Base-by-base conservation (phyloP, 2,797 vertebrate genomes). In the Parotocinclus haroldoi region DNA sequence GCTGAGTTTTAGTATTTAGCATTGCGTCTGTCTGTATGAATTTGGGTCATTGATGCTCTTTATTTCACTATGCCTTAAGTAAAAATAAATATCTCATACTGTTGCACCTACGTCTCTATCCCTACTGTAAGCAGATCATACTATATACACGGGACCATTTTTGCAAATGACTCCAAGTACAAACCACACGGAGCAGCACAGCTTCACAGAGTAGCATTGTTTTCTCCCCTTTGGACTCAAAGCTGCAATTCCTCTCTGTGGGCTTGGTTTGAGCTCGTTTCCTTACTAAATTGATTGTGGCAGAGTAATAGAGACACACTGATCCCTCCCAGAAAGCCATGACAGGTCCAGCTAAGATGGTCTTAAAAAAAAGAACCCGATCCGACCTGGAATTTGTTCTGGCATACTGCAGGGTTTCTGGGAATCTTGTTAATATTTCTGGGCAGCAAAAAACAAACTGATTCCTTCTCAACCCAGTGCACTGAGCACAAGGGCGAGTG, bases 401-500 rank as follows among this genome's bases (percentile, higher is more conserved):
- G 78, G 81, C 73, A 80, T 67, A 79, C 74, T 73, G 84, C 78
- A 81, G 56, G 69, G 77, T 86, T 84, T 82, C 82, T 80, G 37
- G 56, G 69, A 69, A 67, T 51, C 10, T 9, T 57, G 76, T 74
- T 79, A 84, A 87, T 85, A 84, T 85, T 84, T 82, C 74, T 84
- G 79, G 79, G 79, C 79, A 83, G 79, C 71, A 81, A 81, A 72
- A 67, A 69, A 72, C 72, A 74, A 80, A 56, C 18, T 39, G 46
- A 50, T 72, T 56, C 73, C 72, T 42, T 79, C 61, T 69, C 69
- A 77, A 68, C 58, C 63, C 65, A 66, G 80, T 16, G 71, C 66
- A 37, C 44, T 63, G 44, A 18, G 9, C 19, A 42, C 10, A 13
- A 10, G 37, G 27, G 27, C 27, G 27, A 16, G 36, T 56, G 52